Conservation (phyloP, 1,140 invertebrate species). For the Drosophila serrata region DNA sequence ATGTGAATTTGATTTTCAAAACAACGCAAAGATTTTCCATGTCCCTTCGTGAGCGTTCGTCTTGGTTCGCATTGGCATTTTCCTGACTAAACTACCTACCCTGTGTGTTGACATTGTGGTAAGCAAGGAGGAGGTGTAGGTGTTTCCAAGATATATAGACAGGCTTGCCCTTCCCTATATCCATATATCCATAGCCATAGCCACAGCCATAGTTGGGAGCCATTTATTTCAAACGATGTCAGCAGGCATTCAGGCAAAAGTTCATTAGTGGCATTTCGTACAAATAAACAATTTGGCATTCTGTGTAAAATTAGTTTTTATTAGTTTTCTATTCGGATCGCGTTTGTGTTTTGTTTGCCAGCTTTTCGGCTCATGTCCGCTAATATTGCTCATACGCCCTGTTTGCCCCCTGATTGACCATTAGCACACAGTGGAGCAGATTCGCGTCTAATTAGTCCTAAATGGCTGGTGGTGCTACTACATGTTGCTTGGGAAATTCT, state of each 20-base stretch:
- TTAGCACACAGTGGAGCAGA: conserved; percentile 24
- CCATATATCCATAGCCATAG: conserved; percentile 15
- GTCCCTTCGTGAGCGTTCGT: conserved; percentile 21
- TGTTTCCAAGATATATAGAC: conserved; percentile 24
- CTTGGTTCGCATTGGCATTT: conserved; percentile 12
- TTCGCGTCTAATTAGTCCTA: conserved; percentile 10
- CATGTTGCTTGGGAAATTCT: not conserved
- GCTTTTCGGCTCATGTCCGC: conserved; percentile 43
- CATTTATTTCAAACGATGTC: conserved; percentile 30
- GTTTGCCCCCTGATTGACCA: conserved; percentile 30
- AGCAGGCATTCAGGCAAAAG: conserved; percentile 37
- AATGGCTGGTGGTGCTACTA: not conserved
- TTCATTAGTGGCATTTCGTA: conserved; percentile 65
- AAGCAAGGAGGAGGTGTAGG: conserved; percentile 4
- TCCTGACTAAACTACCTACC: conserved; percentile 7
- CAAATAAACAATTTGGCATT: conserved; percentile 75
- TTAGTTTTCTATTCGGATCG: conserved; percentile 61
- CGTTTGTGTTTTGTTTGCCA: conserved; percentile 48
- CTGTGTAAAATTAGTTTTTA: conserved; percentile 73
- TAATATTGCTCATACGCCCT: conserved; percentile 41
- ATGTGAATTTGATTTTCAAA: conserved; percentile 67
- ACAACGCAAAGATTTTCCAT: conserved; percentile 39
- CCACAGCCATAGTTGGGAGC: not conserved
- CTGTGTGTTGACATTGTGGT: conserved; percentile 48
- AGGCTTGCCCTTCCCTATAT: conserved; percentile 29